Evolutionary conservation across 2,888 invertebrate species (phyloP), one percentile per base, ranked within the genome.

Genomic region (Drosophila acutilabella): DNA sequence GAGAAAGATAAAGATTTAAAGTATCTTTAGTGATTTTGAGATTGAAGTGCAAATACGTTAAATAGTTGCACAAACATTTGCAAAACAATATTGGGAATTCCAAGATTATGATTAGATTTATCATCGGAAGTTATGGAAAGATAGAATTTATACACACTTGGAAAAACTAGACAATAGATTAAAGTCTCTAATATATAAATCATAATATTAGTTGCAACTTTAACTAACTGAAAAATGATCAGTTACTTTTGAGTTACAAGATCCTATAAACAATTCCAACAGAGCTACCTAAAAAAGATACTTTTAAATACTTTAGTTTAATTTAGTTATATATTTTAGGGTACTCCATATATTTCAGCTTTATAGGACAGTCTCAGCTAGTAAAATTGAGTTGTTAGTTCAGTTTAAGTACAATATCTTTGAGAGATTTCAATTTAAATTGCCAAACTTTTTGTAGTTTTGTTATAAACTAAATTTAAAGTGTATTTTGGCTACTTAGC

Each of bases 391-490:
- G 42, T 52, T 44, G 30, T n/a, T 52, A 44, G 53, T 13, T 14
- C 52, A 30, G 18, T 14, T 41, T 30, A 30, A 11, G 26, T 3
- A 10, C 13, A 11, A 41, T 10, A 30, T 26, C 52, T 30, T 54
- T 42, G n/a, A 54, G 18, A 33, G 30, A 45, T 18, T 18, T 18
- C 18, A 18, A 20, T 20, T 42, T 14, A 40, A 23, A 23, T 23
- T 23, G 18, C 18, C 3, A 18, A 3, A 18, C 41, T 11, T 38
- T 14, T 36, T 30, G 7, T 59, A 14, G 14, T 47, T 47, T 30
- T 41, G 16, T 2, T 42, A 61, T 38, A 70, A 70, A 62, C 42
- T 13, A 71, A 71, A 59, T 71, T 71, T 8, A 10, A 58, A 59
- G 48, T 20, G 53, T 48, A 30, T 66, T 50, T 57, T 14, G 1